Conservation (phyloP, 2,888 invertebrate species). For the Coronaproctus castanopsis region DNA sequence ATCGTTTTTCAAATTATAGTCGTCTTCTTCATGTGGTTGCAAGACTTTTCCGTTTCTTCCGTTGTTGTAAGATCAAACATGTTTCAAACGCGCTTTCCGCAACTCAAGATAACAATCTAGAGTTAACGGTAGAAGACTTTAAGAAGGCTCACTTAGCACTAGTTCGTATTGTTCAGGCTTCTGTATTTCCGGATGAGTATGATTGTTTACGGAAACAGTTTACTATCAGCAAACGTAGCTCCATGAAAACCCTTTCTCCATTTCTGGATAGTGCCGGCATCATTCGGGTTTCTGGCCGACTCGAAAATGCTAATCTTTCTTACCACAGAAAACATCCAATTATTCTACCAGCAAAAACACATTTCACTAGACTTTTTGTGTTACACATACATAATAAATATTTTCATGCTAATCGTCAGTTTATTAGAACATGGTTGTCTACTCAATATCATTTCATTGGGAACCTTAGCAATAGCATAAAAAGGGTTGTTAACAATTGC, state of each 20-base stretch:
- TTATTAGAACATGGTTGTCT: background rate
- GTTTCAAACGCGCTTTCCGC: no score
- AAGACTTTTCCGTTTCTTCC: no score
- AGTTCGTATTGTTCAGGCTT: background rate
- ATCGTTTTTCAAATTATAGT: no score
- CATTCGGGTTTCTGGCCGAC: slow-evolving; percentile 1
- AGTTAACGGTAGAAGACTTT: no score
- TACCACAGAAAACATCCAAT: slow-evolving; percentile 7
- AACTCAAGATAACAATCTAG: no score
- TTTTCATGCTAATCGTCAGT: background rate
- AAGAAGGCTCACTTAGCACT: no score
- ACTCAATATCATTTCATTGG: background rate
- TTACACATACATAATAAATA: background rate
- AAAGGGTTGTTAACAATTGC: slow-evolving; percentile 4
- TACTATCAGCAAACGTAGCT: background rate
- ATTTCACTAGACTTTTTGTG: slow-evolving; percentile 1
- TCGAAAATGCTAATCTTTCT: slow-evolving; percentile 1
- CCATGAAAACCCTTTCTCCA: background rate
- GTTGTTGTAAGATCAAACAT: no score
- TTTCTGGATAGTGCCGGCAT: slow-evolving; percentile 1
- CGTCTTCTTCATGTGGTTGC: no score
- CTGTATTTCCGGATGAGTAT: background rate
- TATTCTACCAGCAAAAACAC: slow-evolving; percentile 4
- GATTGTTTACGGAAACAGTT: background rate
- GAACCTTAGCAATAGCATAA: background rate